A percentile compares a stretch with the other conserved stretches of the same genome.
Conservation (phyloP, 2,113 vertebrate species). For the Paracanthobrama guichenoti region DNA sequence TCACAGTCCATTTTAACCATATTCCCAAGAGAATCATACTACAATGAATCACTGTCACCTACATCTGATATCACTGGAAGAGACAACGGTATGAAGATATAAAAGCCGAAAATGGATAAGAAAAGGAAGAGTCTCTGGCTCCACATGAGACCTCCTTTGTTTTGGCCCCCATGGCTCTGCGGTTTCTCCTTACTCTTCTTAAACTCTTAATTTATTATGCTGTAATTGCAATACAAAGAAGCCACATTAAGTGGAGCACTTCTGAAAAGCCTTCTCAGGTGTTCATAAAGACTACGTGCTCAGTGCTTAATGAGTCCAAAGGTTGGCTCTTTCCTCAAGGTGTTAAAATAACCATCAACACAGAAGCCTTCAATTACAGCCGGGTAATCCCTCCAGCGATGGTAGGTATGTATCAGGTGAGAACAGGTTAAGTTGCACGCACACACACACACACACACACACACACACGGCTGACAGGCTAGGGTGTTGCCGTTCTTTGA, state of each 20-base stretch:
- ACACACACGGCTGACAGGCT: conserved; percentile 21
- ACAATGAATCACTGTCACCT: conserved; percentile 42
- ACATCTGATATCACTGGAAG: conserved; percentile 42
- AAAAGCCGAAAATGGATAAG: conserved; percentile 15
- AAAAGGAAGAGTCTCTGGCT: conserved; percentile 41
- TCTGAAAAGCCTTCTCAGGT: conserved; percentile 39
- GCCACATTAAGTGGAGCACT: conserved; percentile 26
- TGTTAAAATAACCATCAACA: conserved; percentile 56
- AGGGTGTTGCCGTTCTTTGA: conserved; percentile 64
- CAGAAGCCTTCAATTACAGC: conserved; percentile 56
- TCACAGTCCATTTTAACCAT: conserved; percentile 32
- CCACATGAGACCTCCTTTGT: conserved; percentile 48
- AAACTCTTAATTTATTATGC: conserved; percentile 48
- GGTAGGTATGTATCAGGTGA: conserved; percentile 66
- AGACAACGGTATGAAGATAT: conserved; percentile 9
- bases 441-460: conserved; percentile 41
- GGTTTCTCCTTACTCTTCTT: conserved; percentile 41
- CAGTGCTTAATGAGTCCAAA: conserved; percentile 48
- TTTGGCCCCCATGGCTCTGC: conserved; percentile 34
- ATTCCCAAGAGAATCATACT: conserved; percentile 30
- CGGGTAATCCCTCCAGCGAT: conserved; percentile 61
- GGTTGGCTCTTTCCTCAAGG: conserved; percentile 59
- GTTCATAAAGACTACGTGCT: conserved; percentile 8
- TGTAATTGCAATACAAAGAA: conserved; percentile 45
- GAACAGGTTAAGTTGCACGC: conserved; percentile 70